A percentile compares a stretch with the other conserved stretches of the same genome.
phyloP scores from a whole-genome alignment of 2,888 invertebrate species.

The Sicus ferrugineus region DNA sequence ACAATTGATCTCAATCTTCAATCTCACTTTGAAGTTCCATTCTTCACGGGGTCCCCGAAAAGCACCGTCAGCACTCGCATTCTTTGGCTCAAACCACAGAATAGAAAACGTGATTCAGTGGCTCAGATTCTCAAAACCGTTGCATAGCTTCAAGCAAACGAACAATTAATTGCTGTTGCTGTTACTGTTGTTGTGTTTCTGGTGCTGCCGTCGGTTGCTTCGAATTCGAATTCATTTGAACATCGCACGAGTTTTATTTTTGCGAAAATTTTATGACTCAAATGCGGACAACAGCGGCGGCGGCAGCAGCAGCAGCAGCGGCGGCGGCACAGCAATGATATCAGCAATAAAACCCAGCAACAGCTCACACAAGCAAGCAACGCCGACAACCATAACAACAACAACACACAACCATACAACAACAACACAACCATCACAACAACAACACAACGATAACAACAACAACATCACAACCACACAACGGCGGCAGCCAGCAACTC shows the following conservation, averaged over 20 bases:
- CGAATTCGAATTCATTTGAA: slow-evolving; percentile 13
- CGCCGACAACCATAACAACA: background rate
- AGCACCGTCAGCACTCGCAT: no score
- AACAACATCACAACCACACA: slow-evolving; percentile 6
- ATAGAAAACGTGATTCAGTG: background rate
- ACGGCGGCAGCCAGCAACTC: background rate
- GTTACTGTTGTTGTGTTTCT: no score
- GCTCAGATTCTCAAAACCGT: background rate
- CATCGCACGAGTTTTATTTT: slow-evolving; percentile 27
- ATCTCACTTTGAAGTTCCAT: no score
- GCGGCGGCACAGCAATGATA: slow-evolving; percentile 41
- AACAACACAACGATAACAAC: background rate
- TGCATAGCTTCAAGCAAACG: slow-evolving; percentile 13
- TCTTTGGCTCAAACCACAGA: no score
- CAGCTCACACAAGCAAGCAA: background rate
- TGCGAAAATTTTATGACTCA: slow-evolving; percentile 33
- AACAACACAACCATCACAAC: background rate
- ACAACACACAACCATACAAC: background rate
- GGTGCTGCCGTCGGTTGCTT: background rate
- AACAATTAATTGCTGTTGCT: background rate
- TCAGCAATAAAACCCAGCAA: slow-evolving; percentile 42
- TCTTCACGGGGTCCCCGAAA: no score
- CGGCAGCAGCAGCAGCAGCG: slow-evolving; percentile 41
- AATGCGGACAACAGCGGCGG: slow-evolving; percentile 25
- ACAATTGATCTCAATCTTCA: no score